Conservation (phyloP, 1,140 invertebrate genomes). For the Trypoxylus dichotomus region DNA sequence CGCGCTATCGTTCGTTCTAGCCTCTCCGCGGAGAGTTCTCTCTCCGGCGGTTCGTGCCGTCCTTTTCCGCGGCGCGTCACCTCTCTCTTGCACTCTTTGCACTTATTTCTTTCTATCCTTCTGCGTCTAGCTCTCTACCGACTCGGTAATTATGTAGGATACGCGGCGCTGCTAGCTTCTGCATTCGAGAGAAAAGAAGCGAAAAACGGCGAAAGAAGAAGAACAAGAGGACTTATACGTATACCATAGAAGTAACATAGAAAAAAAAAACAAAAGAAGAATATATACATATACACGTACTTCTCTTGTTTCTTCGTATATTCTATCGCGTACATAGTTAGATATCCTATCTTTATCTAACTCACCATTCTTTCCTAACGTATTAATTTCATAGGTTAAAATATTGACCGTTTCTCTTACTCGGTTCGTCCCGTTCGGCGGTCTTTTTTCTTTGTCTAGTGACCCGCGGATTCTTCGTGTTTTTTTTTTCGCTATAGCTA, state of each 20-base stretch:
- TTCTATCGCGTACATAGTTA: too few species aligned
- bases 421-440: not conserved
- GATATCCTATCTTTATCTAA: constrained; percentile 32
- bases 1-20: not conserved
- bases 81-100: not conserved
- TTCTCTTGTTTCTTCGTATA: constrained; percentile 26
- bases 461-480: constrained; percentile 41
- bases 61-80: not conserved
- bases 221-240: not conserved
- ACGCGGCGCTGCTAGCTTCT: not conserved
- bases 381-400: constrained; percentile 48
- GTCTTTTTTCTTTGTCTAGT: constrained; percentile 43
- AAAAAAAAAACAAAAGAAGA: constrained; percentile 1
- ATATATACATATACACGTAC: not conserved
- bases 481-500: constrained; percentile 27
- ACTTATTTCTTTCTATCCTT: too few species aligned
- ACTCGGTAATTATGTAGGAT: too few species aligned
- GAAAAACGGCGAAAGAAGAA: not conserved
- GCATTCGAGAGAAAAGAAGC: constrained; percentile 14
- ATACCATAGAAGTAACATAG: not conserved
- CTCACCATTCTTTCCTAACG: constrained; percentile 48
- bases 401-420: constrained; percentile 37
- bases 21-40: not conserved
- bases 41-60: not conserved
- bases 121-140: too few species aligned